A percentile compares a stretch with the other conserved stretches of the same genome.
phyloP scores from a whole-genome alignment of 2,888 invertebrate species.

The Himalopsyche japonica region DNA sequence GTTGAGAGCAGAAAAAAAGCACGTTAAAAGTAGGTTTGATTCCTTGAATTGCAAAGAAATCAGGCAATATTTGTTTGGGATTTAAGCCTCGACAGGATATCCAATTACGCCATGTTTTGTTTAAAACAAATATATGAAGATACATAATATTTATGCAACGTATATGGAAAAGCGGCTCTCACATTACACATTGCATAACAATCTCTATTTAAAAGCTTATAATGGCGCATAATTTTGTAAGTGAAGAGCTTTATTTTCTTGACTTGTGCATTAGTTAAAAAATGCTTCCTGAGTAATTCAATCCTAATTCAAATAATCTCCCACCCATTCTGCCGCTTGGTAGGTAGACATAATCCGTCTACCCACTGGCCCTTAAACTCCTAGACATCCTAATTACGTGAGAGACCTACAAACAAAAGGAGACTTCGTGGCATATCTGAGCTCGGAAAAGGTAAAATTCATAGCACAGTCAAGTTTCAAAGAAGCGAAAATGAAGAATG shows the following conservation, averaged over 20 bases:
- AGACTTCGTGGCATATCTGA: background rate
- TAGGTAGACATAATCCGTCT: background rate
- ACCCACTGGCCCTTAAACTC: slow-evolving; percentile 18
- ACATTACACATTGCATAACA: background rate
- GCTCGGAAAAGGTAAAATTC: background rate
- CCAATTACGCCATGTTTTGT: background rate
- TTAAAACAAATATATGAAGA: background rate
- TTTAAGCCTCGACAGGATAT: background rate
- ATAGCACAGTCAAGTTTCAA: background rate
- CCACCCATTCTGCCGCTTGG: background rate
- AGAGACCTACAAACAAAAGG: slow-evolving; percentile 13
- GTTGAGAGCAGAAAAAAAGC: too few species aligned
- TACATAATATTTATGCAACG: background rate
- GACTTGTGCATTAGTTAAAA: background rate
- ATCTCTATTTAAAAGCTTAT: background rate
- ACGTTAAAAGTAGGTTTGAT: too few species aligned
- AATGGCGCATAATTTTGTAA: background rate
- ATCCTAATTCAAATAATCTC: slow-evolving; percentile 27
- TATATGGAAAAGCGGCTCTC: background rate
- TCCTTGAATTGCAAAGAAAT: background rate
- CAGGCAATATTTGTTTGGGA: background rate
- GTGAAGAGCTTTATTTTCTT: background rate
- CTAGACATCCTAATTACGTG: slow-evolving; percentile 25
- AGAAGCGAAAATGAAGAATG: background rate
- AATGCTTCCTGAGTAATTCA: slow-evolving; percentile 23